Evolutionary conservation across 1,140 invertebrate species (phyloP).

Genomic region (Drosophila saltans): DNA sequence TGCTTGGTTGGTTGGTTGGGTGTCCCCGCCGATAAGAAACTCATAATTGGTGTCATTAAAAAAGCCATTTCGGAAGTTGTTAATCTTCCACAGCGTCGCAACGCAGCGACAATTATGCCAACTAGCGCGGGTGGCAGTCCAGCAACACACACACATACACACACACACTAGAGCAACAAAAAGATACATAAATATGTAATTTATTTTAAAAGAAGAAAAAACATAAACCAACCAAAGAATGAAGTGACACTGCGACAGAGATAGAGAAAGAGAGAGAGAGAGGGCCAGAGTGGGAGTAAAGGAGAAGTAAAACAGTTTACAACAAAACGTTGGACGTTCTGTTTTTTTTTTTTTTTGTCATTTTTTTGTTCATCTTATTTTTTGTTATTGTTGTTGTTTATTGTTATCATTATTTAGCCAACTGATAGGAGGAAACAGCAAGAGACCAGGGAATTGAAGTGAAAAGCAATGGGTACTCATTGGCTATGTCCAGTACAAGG

Average conservation of each 20-base stretch:
- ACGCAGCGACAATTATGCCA: constrained; percentile 65
- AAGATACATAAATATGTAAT: constrained; percentile 78
- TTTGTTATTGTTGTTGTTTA: constrained; percentile 53
- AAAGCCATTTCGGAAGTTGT: constrained; percentile 79
- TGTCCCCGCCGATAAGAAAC: constrained; percentile 72
- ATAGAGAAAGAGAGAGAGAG: constrained; percentile 11
- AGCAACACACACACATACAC: constrained; percentile 12
- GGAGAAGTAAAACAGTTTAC: constrained; percentile 45
- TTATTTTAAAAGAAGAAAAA: constrained; percentile 57
- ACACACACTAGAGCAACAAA: constrained; percentile 9
- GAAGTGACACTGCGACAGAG: constrained; percentile 2
- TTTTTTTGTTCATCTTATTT: constrained; percentile 68
- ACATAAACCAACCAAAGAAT: constrained; percentile 24
- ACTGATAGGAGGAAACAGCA: constrained; percentile 51
- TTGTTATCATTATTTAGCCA: constrained; percentile 80
- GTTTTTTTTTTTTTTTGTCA: background rate
- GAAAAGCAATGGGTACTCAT: background rate
- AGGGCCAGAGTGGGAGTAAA: background rate
- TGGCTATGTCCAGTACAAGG: background rate
- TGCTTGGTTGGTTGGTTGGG: constrained; percentile 53
- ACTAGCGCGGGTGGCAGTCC: constrained; percentile 40
- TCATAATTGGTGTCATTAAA: constrained; percentile 80
- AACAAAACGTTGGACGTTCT: constrained; percentile 52
- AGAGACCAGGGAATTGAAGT: constrained; percentile 9
- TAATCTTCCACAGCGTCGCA: constrained; percentile 60